phyloP scores from a whole-genome alignment of 1,140 invertebrate genomes.

The Lanistes nyassanus region DNA sequence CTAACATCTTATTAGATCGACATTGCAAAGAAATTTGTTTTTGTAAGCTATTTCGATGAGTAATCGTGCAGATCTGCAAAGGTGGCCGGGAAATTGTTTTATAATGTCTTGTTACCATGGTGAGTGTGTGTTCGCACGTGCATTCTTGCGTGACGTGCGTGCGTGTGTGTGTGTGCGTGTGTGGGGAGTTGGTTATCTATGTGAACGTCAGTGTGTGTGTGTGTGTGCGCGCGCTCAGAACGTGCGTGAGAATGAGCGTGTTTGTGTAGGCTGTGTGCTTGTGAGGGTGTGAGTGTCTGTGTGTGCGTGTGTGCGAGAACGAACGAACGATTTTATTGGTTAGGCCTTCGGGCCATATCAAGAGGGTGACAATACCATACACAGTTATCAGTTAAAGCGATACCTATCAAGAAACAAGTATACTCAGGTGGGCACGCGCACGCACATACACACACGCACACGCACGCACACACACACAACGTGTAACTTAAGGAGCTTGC shows the following conservation, averaged over 20 bases:
- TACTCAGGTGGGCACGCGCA: neutral
- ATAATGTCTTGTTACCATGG: neutral
- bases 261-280: neutral
- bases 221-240: conserved; percentile 17
- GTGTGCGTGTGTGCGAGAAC: conserved; percentile 4
- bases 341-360: no score
- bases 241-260: conserved; percentile 9
- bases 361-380: no score
- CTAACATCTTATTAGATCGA: neutral
- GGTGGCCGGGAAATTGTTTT: neutral
- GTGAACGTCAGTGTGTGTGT: neutral
- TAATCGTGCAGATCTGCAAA: neutral
- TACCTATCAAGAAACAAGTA: no score
- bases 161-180: neutral
- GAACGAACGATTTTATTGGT: no score
- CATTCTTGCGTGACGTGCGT: no score
- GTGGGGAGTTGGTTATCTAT: neutral
- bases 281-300: neutral
- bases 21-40: neutral
- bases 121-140: neutral
- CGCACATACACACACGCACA: conserved; percentile 9
- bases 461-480: no score
- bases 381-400: no score
- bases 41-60: neutral
- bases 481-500: no score